A percentile compares a stretch with the other conserved stretches of the same genome.
These are phyloP conservation scores for Lichenostomus cassidix DNA, from an alignment of 2,113 vertebrate genomes.

Conservation along the genomic window DNA sequence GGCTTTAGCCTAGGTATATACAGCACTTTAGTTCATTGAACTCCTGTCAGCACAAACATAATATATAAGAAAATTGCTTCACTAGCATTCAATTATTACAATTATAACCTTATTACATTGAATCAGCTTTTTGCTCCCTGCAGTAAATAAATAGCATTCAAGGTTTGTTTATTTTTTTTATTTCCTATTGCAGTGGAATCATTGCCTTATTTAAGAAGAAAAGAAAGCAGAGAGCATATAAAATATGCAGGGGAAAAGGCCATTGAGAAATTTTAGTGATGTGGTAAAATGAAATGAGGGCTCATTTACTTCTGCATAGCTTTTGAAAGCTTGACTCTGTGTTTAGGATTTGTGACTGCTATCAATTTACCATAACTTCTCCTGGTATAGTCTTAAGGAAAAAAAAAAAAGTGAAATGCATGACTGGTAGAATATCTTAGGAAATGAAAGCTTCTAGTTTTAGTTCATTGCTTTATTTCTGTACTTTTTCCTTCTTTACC, in stretches of 20 bases:
- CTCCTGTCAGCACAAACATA: slow-evolving; percentile 17
- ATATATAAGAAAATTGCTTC: slow-evolving; percentile 21
- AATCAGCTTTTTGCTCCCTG: slow-evolving; percentile 24
- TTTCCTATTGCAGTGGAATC: not conserved
- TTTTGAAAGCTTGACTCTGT: slow-evolving; percentile 24
- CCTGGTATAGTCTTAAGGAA: not conserved
- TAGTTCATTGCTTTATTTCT: not conserved
- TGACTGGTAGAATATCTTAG: not conserved
- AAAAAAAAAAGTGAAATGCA: not conserved
- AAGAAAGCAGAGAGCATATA: not conserved
- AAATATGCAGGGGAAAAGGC: slow-evolving; percentile 4
- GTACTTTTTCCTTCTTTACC: not conserved
- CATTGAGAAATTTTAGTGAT: slow-evolving; percentile 39
- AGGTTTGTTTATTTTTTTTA: not conserved
- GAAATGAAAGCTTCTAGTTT: not conserved
- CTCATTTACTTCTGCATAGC: slow-evolving; percentile 42
- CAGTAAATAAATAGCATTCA: slow-evolving; percentile 8
- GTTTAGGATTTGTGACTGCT: slow-evolving; percentile 43
- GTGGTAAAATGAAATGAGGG: slow-evolving; percentile 50
- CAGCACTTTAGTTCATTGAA: slow-evolving; percentile 24
- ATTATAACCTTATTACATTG: slow-evolving; percentile 21
- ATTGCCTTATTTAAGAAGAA: not conserved
- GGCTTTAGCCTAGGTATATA: not conserved
- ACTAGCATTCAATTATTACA: slow-evolving; percentile 35
- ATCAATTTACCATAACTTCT: not conserved